A percentile compares a stretch with the other conserved stretches of the same genome.
phyloP scores from a whole-genome alignment of 2,888 invertebrate species.

The Pollenia labialis region DNA sequence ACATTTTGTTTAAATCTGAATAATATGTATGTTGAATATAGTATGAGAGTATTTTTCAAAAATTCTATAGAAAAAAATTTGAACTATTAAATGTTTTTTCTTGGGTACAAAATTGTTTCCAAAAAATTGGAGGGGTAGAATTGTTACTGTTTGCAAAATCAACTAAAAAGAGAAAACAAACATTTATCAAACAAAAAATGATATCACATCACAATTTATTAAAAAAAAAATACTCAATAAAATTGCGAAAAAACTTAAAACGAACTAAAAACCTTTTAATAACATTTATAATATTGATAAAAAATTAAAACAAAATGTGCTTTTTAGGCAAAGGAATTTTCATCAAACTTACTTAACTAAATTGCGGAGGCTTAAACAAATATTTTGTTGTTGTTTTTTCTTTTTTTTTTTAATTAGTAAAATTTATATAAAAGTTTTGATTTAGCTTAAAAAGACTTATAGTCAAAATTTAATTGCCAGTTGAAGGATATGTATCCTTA shows the following conservation, averaged over 20 bases:
- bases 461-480: constrained; percentile 84
- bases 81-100: constrained; percentile 44
- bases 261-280: not conserved
- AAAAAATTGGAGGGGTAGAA: constrained; percentile 28
- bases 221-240: constrained; percentile 15
- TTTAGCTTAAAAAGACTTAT: constrained; percentile 6
- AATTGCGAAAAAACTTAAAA: constrained; percentile 3
- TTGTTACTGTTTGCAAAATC: constrained; percentile 11
- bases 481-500: constrained; percentile 90
- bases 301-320: constrained; percentile 12
- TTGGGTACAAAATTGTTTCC: constrained; percentile 27
- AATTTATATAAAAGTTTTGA: constrained; percentile 44
- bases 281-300: not conserved
- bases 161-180: constrained; percentile 28
- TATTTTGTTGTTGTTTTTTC: not conserved
- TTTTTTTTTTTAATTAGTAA: constrained; percentile 27
- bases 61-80: constrained; percentile 41
- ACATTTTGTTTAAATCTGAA: not conserved
- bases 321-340: constrained; percentile 8
- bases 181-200: constrained; percentile 20
- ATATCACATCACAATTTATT: constrained; percentile 64
- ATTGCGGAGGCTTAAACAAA: constrained; percentile 40
- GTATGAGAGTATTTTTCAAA: not conserved
- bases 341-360: constrained; percentile 40
- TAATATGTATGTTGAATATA: constrained; percentile 7